Base-by-base conservation (phyloP, 2,888 invertebrate genomes). In the Acanthosepion pharaonis region DNA sequence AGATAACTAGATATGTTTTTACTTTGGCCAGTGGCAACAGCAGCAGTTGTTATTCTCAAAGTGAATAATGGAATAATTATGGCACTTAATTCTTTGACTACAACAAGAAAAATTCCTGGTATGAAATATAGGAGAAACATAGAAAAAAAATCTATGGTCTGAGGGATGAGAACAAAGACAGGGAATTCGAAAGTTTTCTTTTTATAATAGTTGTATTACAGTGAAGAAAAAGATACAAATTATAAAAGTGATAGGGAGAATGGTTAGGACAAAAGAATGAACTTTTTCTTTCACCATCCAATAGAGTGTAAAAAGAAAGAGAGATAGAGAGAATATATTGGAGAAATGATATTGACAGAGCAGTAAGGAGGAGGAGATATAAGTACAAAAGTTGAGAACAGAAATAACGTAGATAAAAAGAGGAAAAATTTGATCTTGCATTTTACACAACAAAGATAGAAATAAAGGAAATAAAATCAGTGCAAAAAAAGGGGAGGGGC, bases 21-120 rank as follows among this genome's bases (percentile, higher is more conserved):
- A 78, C 28, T 78, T 78, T 28, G 78, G 78, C 78, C 78, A 78
- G 78, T 78, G 78, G 28, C 78, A 78, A 78, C n/a, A n/a, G n/a
- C 78, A 78, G 78, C 78, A 78, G 78, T 78, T 64, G 64, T 64
- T 78, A 78, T 78, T 78, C 18, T n/a, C 78, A 78, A 78, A 78
- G 78, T 78, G 78, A 78, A 78, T 8, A 78, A 78, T 78, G 78
- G 78, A 78, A 78, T 28, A 78, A 78, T 78, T 78, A 78, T 28
- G 78, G 78, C 78, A n/a, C 78, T 78, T 78, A 11, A 64, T 64
- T 64, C 64, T n/a, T 15, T n/a, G 28, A 78, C 78, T 78, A 78
- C 78, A 28, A 78, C 78, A 28, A 78, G 28, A 78, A 78, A 78
- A 78, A 78, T 78, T 78, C 78, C 78, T 78, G 28, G 78, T 28